phyloP scores from a whole-genome alignment of 2,797 vertebrate species.

The Chelonia mydas region DNA sequence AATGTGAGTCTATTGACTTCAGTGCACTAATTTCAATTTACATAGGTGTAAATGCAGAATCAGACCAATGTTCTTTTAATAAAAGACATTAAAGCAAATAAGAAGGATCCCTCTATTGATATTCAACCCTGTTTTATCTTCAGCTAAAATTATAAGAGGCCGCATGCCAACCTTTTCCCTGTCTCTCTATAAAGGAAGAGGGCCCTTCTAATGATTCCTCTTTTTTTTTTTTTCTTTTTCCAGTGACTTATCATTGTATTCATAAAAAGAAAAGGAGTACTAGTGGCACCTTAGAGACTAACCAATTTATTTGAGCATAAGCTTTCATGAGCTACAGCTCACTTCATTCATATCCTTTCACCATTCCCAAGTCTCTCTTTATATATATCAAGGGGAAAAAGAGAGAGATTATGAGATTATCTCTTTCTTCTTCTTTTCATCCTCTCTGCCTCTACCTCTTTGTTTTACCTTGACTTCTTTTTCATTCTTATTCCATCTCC shows the following conservation, averaged over 20 bases:
- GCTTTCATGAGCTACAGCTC: too few relatives aligned
- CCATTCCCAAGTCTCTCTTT: not conserved
- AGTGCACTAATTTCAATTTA: not conserved
- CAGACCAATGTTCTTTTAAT: not conserved
- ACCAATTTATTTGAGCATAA: too few relatives aligned
- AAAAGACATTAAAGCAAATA: not conserved
- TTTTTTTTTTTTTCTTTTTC: not conserved
- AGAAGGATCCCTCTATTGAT: not conserved
- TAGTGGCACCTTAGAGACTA: too few relatives aligned
- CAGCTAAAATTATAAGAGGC: not conserved
- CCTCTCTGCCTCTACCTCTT: not conserved
- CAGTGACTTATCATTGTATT: not conserved
- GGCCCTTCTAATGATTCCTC: not conserved
- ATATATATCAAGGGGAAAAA: not conserved
- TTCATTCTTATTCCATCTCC: not conserved
- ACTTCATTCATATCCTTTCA: not conserved
- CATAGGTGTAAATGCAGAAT: not conserved
- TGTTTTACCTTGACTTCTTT: not conserved
- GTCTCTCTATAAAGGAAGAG: not conserved
- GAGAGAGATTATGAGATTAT: not conserved
- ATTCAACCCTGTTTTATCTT: not conserved
- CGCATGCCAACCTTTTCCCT: not conserved
- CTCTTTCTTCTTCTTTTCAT: not conserved
- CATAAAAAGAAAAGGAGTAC: not conserved
- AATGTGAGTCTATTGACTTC: not conserved